Conservation (phyloP, 2,113 vertebrate species). For the Strix aluco region DNA sequence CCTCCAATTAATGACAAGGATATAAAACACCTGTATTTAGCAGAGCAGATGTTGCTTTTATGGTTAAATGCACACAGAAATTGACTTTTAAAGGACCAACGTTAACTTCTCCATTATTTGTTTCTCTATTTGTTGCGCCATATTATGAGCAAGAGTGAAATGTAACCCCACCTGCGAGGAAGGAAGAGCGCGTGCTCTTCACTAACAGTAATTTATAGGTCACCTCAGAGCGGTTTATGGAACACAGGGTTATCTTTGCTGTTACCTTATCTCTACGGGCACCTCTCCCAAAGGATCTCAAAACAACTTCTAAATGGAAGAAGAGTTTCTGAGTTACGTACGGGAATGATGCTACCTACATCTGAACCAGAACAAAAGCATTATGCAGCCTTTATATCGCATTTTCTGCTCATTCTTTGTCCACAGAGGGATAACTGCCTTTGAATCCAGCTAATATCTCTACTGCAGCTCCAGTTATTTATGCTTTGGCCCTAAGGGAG, state of each 20-base stretch:
- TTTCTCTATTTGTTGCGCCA: conserved; percentile 69
- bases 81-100: conserved; percentile 73
- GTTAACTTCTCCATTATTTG: conserved; percentile 67
- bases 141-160: conserved; percentile 15
- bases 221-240: not conserved
- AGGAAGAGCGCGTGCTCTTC: not conserved
- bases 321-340: accelerated
- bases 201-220: not conserved
- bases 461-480: not conserved
- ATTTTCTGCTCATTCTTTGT: not conserved
- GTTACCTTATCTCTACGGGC: not conserved
- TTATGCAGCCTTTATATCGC: accelerated
- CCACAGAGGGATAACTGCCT: not conserved
- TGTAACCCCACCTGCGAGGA: not conserved
- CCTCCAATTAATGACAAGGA: conserved; percentile 82
- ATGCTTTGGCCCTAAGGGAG: not conserved
- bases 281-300: not conserved
- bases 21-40: conserved; percentile 81
- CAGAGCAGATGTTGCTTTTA: conserved; percentile 76
- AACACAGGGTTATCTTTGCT: not conserved
- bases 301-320: accelerated
- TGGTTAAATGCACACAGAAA: conserved; percentile 70
- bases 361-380: not conserved
- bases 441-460: not conserved
- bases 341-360: not conserved